These are phyloP conservation scores for Pseudochirops corinnae DNA, from an alignment of 2,797 vertebrate genomes.

Conservation along the genomic window DNA sequence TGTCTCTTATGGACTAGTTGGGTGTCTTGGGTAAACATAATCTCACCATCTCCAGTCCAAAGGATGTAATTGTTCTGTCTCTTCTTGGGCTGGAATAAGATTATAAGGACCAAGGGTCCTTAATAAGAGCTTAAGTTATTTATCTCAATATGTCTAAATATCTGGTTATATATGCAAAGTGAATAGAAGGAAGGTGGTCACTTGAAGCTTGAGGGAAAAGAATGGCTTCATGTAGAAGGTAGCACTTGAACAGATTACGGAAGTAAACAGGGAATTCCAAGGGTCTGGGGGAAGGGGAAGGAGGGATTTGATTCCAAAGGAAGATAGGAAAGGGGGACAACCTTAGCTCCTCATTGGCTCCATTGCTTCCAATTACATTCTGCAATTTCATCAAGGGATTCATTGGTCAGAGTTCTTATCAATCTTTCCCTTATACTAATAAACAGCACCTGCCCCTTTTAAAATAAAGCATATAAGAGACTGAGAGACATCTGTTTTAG, in stretches of 20 bases:
- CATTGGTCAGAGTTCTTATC: background rate
- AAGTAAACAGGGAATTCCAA: background rate
- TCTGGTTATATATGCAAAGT: background rate
- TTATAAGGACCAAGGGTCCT: background rate
- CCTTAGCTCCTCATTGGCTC: background rate
- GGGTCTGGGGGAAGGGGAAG: fast-evolving
- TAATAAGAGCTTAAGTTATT: background rate
- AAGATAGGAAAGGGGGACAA: background rate
- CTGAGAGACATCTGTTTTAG: too few species aligned
- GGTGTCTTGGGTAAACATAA: background rate
- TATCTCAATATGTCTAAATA: background rate
- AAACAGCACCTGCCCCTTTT: background rate
- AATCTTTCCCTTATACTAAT: background rate
- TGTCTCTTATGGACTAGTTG: background rate
- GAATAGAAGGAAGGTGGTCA: background rate
- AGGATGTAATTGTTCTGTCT: background rate
- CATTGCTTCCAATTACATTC: background rate
- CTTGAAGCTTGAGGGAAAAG: background rate
- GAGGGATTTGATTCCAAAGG: background rate
- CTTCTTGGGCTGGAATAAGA: background rate
- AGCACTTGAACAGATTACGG: background rate
- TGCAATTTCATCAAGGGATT: background rate
- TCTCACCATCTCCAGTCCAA: background rate
- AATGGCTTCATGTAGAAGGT: background rate
- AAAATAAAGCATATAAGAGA: background rate